Evolutionary conservation across 2,113 vertebrate species (phyloP), one percentile per base, ranked within the genome.

Genomic region (Helogale parvula): DNA sequence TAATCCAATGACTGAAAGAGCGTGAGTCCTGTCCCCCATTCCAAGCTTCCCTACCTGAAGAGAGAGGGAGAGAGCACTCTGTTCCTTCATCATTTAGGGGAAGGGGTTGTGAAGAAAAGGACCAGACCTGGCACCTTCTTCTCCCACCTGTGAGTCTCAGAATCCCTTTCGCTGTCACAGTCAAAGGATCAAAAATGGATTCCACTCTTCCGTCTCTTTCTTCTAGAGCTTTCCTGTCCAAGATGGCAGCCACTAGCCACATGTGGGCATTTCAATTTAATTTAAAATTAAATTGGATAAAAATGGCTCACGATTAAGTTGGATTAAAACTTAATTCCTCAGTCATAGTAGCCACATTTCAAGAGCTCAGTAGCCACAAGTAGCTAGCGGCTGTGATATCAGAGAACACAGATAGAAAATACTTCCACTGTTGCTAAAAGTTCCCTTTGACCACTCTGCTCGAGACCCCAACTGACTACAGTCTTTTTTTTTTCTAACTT

Each of bases 281-380:
- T 7, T 79, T 66, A 80, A 79, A 86, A 79, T 54, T 52, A 92
- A 65, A 69, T 90, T 6, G 27, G 88, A 85, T 88, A 27, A 83
- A 90, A 91, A 50, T 87, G 47, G 52, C 45, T 93, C 93, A n/a
- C 90, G 77, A 81, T 88, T 93, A 82, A 81, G 35, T 82, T 82
- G 35, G 11, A 79, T 97, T 93, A 90, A 77, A 93, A 90, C 35
- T 60, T 89, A 79, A 60, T 54, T 88, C 86, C 25, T 90, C 38
- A n/a, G 35, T 76, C 54, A 60, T 35, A 5, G 29, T 52, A 90
- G 35, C 35, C 65, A 79, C 38, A 79, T 77, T 91, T 91, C 63
- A 93, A 54, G 65, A 45, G 69, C 21, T 94, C 21, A 23, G 45
- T 29, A 92, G 77, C 35, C 79, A 60, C 25, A 60, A 60, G 68